Base-by-base conservation (phyloP, 2,888 invertebrate species). In the Phalera bucephala region DNA sequence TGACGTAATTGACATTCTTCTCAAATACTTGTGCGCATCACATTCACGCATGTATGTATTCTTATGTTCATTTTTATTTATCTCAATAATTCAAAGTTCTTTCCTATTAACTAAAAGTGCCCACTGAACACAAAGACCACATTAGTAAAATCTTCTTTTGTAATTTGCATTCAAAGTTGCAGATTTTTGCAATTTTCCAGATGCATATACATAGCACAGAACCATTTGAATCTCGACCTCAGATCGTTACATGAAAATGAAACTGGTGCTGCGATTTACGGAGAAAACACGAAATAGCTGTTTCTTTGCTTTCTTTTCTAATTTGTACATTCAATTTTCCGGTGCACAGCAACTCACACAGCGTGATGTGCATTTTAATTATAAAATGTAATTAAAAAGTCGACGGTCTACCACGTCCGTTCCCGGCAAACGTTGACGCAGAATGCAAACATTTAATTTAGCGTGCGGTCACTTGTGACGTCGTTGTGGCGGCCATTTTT, bases 371-470 rank as follows among this genome's bases (percentile, higher is more conserved):
- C 64, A 64, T 73, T 76, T 75, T 76, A 76, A 76, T 79, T 79
- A 70, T 59, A 66, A 62, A 70, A 70, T 60, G 65, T 70, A 76
- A 79, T 78, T 75, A 72, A 72, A 71, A 70, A 53, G 54, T 60
- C 57, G 45, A 40, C 51, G 45, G 48, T 45, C 39, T 30, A 19
- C 37, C 32, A 52, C 56, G 70, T 69, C 64, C 64, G 62, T 36
- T 34, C 54, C 37, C 54, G 56, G 53, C 57, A 55, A 61, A 32
- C 50, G 44, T 45, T 37, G 49, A 34, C 62, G 64, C 64, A 66
- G 63, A 76, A 78, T 78, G 74, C 66, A 58, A 66, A 68, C 72
- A 62, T 75, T 79, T 75, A 67, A 79, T 80, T 76, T 73, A 45
- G 56, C 59, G 33, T 61, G 71, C 64, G 72, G 73, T 73, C 69